Evolutionary conservation across 1,140 invertebrate species (phyloP).

Genomic region (Ceratoteleas bidentatus): DNA sequence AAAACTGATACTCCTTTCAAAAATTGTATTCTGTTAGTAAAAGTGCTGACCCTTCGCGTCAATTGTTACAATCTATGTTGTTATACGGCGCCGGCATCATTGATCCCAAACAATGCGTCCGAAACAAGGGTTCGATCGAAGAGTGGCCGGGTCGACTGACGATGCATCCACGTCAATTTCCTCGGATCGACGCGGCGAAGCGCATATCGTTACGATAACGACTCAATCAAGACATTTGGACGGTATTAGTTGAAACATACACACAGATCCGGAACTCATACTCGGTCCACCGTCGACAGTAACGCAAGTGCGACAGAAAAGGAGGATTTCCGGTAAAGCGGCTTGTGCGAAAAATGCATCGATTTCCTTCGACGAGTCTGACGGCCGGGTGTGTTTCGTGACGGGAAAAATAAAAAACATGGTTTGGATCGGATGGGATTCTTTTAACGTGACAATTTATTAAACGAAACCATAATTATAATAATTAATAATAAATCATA

Average conservation of each 20-base stretch:
- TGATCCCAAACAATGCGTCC: too few species aligned
- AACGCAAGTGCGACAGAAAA: conserved; percentile 3
- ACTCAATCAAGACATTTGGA: conserved; percentile 67
- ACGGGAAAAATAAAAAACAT: conserved; percentile 59
- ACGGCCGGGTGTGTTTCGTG: conserved; percentile 9
- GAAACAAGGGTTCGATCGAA: conserved; percentile 2
- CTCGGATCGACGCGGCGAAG: conserved; percentile 54
- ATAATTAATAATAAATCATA: conserved; percentile 74
- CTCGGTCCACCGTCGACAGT: conserved; percentile 19
- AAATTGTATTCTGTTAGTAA: too few species aligned
- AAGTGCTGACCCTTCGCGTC: too few species aligned
- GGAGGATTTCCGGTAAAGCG: conserved; percentile 14
- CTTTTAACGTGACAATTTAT: conserved; percentile 80
- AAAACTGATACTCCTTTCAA: background rate
- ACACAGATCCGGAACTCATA: conserved; percentile 67
- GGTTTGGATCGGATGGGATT: conserved; percentile 56
- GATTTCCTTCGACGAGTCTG: conserved; percentile 18
- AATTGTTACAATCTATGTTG: too few species aligned
- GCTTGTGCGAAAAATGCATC: conserved; percentile 3
- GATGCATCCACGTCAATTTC: conserved; percentile 47
- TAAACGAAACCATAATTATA: conserved; percentile 80
- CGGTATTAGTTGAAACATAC: conserved; percentile 68
- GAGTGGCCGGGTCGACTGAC: conserved; percentile 40
- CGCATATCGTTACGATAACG: conserved; percentile 60
- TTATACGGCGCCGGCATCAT: too few species aligned